phyloP scores from a whole-genome alignment of 2,888 invertebrate species.

The Drosophila percnosoma region DNA sequence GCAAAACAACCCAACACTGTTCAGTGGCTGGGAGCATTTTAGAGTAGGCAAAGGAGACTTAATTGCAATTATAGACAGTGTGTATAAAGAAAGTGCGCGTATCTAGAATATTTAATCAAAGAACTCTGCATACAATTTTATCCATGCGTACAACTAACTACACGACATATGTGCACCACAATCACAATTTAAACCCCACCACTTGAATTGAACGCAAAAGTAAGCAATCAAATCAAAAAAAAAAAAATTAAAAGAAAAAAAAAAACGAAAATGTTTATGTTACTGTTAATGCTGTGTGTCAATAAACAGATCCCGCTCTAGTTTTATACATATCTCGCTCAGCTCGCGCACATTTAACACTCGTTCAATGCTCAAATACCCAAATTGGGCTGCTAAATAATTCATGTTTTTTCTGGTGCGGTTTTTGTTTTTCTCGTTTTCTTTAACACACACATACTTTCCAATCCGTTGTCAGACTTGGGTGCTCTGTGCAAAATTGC shows the following conservation, averaged over 20 bases:
- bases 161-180: conserved; percentile 39
- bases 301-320: conserved; percentile 52
- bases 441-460: conserved; percentile 31
- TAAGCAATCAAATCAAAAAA: conserved; percentile 35
- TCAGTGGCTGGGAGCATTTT: conserved; percentile 32
- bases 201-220: conserved; percentile 42
- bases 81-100: conserved; percentile 58
- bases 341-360: conserved; percentile 9
- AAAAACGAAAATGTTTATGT: conserved; percentile 38
- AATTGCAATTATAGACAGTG: conserved; percentile 52
- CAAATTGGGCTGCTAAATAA: conserved; percentile 20
- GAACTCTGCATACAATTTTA: conserved; percentile 14
- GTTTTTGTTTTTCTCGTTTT: conserved; percentile 21
- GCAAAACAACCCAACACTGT: conserved; percentile 34
- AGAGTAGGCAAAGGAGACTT: conserved; percentile 41
- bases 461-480: conserved; percentile 47
- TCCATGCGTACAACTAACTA: conserved; percentile 28
- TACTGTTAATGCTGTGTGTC: conserved; percentile 45
- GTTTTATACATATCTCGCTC: background rate
- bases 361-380: background rate
- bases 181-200: conserved; percentile 30
- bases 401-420: conserved; percentile 8
- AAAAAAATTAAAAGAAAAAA: conserved; percentile 5
- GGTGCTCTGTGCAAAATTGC: conserved; percentile 40
- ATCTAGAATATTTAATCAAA: conserved; percentile 25